These are phyloP conservation scores for Macrostomum lignano DNA, from an alignment of 1,140 invertebrate species.

Conservation along the genomic window DNA sequence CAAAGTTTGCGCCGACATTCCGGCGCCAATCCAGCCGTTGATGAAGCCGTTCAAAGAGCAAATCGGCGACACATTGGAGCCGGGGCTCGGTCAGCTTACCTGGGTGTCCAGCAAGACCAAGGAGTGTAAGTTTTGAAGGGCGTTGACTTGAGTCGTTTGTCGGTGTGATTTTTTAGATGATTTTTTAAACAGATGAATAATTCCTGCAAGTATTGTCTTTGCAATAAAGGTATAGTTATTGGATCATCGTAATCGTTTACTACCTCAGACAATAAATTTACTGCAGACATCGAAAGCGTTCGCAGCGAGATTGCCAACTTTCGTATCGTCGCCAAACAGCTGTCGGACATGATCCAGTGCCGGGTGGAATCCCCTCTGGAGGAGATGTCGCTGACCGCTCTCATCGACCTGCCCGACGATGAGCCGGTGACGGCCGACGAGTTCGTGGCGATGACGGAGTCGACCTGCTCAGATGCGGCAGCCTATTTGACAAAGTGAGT, in stretches of 20 bases:
- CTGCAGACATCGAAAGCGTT: constrained; percentile 15
- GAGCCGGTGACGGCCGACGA: constrained; percentile 53
- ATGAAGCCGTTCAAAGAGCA: constrained; percentile 46
- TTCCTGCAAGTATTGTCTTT: too few relatives aligned
- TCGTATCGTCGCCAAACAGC: constrained; percentile 23
- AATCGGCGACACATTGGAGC: constrained; percentile 33
- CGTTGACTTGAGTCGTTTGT: too few relatives aligned
- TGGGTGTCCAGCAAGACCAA: constrained; percentile 48
- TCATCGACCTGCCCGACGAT: constrained; percentile 45
- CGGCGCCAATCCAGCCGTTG: constrained; percentile 52
- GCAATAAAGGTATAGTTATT: too few relatives aligned
- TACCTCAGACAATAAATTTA: too few relatives aligned
- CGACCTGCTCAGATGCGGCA: constrained; percentile 14
- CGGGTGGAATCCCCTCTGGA: constrained; percentile 54
- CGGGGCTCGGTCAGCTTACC: constrained; percentile 42
- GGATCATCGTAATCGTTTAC: too few relatives aligned
- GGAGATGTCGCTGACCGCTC: constrained; percentile 49
- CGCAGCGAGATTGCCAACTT: constrained; percentile 16
- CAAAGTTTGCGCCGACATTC: constrained; percentile 16
- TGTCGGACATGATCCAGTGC: constrained; percentile 62
- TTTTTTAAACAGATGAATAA: too few relatives aligned
- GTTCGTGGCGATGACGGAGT: constrained; percentile 43
- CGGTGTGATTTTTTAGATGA: too few relatives aligned
- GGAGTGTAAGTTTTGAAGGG: too few relatives aligned
- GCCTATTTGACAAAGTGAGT: constrained; percentile 11